A percentile compares a stretch with the other conserved stretches of the same genome.
These are phyloP conservation scores for Ancistrus triradiatus DNA, from an alignment of 2,113 vertebrate species.

Conservation along the genomic window DNA sequence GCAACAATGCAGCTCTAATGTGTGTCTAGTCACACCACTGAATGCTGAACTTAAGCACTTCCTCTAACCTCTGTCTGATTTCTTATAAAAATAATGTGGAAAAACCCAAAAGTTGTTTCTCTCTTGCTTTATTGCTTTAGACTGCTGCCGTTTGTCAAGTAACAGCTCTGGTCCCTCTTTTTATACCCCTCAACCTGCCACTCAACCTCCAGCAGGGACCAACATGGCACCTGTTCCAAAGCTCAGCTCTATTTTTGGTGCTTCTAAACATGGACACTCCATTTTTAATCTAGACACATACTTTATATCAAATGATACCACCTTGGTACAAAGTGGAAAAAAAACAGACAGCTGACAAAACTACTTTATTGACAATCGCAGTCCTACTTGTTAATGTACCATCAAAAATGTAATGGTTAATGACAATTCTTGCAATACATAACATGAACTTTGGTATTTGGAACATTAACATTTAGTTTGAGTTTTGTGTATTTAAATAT, in stretches of 20 bases:
- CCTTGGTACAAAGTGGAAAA: conserved; percentile 30
- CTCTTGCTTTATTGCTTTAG: conserved; percentile 38
- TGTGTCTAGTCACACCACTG: too few relatives aligned
- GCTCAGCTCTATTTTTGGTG: conserved; percentile 77
- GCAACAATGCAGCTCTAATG: too few relatives aligned
- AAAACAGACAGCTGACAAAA: background rate
- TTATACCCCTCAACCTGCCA: conserved; percentile 20
- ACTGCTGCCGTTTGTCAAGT: conserved; percentile 51
- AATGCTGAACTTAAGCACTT: too few relatives aligned
- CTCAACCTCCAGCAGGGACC: conserved; percentile 53
- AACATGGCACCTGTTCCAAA: conserved; percentile 73
- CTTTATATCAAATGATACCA: conserved; percentile 15
- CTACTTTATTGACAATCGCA: too few relatives aligned
- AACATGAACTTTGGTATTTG: too few relatives aligned
- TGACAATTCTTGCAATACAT: too few relatives aligned
- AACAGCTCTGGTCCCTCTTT: conserved; percentile 70
- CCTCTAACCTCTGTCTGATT: too few relatives aligned
- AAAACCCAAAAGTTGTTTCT: conserved; percentile 43
- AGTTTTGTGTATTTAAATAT: too few relatives aligned
- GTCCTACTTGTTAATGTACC: too few relatives aligned
- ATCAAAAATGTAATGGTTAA: too few relatives aligned
- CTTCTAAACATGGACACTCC: conserved; percentile 70
- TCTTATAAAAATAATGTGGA: background rate
- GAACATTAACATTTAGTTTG: too few relatives aligned
- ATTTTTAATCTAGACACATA: conserved; percentile 51